A percentile compares a stretch with the other conserved stretches of the same genome.
These are phyloP conservation scores for Dione juno DNA, from an alignment of 2,888 invertebrate species.

Conservation along the genomic window DNA sequence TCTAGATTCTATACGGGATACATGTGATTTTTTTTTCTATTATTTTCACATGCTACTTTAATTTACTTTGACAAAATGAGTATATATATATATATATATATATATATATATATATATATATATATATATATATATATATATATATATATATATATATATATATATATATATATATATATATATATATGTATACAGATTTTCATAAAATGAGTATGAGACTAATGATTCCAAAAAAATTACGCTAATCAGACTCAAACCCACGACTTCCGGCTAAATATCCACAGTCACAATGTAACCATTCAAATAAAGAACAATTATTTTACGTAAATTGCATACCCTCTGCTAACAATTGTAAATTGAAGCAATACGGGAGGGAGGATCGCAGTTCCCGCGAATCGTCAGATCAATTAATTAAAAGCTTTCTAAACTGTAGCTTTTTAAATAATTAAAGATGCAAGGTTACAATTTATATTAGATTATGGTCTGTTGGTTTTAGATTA, in stretches of 20 bases:
- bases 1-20: too few species aligned
- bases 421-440: constrained; percentile 71
- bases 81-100: too few species aligned
- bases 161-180: too few species aligned
- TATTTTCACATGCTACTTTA: too few species aligned
- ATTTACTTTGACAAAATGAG: too few species aligned
- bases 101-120: too few species aligned
- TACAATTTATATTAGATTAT: background rate
- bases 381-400: constrained; percentile 76
- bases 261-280: background rate
- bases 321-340: constrained; percentile 82
- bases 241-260: background rate
- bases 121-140: too few species aligned
- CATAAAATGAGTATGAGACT: too few species aligned
- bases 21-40: too few species aligned
- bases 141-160: too few species aligned
- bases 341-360: constrained; percentile 82
- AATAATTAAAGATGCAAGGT: background rate
- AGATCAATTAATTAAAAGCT: constrained; percentile 81
- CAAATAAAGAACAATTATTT: constrained; percentile 70
- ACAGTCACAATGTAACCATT: background rate
- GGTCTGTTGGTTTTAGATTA: background rate
- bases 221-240: too few species aligned
- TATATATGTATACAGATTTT: too few species aligned
- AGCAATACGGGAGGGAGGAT: constrained; percentile 67